Conservation (phyloP, 2,797 vertebrate genomes). For the Gallinago solitaria region DNA sequence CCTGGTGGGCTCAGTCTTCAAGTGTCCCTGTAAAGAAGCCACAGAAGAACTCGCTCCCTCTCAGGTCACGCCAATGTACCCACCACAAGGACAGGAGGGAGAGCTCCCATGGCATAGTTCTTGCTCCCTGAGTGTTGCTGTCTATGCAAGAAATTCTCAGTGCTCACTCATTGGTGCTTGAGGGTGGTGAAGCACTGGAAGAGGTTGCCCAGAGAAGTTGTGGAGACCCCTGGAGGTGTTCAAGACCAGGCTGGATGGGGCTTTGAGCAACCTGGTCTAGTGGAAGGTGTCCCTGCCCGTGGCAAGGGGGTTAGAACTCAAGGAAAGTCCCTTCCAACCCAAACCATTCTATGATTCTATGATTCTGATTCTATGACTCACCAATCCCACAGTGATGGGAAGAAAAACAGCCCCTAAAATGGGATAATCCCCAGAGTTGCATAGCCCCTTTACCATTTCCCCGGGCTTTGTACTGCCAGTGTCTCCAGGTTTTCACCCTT, state of each 20-base stretch:
- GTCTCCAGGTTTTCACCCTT: not conserved
- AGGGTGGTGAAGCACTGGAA: no score
- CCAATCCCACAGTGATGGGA: not conserved
- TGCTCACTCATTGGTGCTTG: not conserved
- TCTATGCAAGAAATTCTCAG: rapidly evolving
- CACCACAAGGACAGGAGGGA: not conserved
- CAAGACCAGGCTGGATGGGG: no score
- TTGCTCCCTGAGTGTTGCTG: rapidly evolving
- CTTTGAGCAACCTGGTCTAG: no score
- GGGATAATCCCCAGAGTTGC: not conserved
- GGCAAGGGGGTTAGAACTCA: no score
- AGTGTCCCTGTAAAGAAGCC: not conserved
- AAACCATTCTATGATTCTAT: no score
- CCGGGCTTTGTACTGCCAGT: not conserved
- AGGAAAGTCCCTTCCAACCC: no score
- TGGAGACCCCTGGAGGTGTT: no score
- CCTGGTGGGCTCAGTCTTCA: not conserved
- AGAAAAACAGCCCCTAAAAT: not conserved
- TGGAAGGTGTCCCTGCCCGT: no score
- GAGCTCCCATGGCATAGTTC: not conserved
- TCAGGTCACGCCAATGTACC: not conserved
- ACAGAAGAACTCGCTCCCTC: not conserved
- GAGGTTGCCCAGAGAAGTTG: no score
- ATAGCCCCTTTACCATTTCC: not conserved
- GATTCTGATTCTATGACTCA: not conserved